These are phyloP conservation scores for Phyllotreta striolata DNA, from an alignment of 2,888 invertebrate genomes.

Conservation along the genomic window DNA sequence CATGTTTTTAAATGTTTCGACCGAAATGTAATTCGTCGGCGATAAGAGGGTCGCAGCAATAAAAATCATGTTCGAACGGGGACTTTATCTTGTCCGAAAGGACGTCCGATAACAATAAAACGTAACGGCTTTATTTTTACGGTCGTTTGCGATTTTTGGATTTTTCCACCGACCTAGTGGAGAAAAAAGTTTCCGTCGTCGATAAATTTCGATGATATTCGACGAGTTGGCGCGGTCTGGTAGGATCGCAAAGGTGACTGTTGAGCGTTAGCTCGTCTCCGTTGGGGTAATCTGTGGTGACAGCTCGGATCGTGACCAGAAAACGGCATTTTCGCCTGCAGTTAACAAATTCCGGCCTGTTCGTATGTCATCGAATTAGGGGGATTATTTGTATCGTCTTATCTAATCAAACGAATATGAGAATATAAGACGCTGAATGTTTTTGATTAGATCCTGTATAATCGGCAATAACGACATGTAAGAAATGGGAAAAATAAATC, in stretches of 20 bases:
- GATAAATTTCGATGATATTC: constrained; percentile 45
- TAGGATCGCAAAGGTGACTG: constrained; percentile 49
- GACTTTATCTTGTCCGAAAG: neutral
- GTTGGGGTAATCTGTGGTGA: constrained; percentile 60
- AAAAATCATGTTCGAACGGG: no score
- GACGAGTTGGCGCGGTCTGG: constrained; percentile 43
- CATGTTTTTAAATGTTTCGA: no score
- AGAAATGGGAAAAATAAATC: no score
- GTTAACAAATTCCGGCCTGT: constrained; percentile 37
- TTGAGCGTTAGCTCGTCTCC: constrained; percentile 59
- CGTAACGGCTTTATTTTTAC: constrained; percentile 11
- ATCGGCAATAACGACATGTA: no score
- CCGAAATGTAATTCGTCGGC: no score
- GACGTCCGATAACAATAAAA: constrained; percentile 4
- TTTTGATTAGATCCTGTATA: no score
- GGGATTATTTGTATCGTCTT: constrained; percentile 42
- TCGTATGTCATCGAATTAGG: constrained; percentile 29
- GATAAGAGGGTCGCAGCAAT: no score
- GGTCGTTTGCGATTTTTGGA: constrained; percentile 3
- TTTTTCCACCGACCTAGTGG: neutral
- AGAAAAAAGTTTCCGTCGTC: neutral
- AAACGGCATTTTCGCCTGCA: constrained; percentile 50
- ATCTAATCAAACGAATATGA: constrained; percentile 34
- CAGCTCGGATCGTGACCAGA: constrained; percentile 61
- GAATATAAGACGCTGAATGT: constrained; percentile 24